Evolutionary conservation across 2,888 invertebrate species (phyloP).

Genomic region (Acanthoscelides obtectus): DNA sequence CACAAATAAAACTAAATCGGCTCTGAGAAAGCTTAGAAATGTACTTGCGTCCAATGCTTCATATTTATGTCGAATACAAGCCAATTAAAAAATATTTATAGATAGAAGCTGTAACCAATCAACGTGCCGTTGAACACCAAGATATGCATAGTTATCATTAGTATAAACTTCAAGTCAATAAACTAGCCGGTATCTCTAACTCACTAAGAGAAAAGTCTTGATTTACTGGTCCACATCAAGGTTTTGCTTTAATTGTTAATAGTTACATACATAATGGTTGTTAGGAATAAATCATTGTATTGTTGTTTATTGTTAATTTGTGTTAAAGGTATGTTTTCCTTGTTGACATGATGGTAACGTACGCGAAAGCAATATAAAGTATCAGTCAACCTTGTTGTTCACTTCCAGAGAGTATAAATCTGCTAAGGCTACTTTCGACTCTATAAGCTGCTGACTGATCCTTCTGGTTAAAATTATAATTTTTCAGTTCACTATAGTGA

Average conservation of each 20-base stretch:
- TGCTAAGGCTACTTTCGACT: background rate
- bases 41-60: background rate
- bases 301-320: background rate
- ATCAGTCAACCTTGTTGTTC: background rate
- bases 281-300: background rate
- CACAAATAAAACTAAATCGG: background rate
- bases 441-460: too few relatives aligned
- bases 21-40: background rate
- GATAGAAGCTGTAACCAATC: background rate
- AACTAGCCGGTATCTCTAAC: background rate
- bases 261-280: background rate
- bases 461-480: too few relatives aligned
- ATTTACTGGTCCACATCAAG: background rate
- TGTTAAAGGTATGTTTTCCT: background rate
- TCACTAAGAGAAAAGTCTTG: background rate
- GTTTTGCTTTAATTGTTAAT: background rate
- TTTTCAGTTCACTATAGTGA: too few relatives aligned
- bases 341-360: background rate
- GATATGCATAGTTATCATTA: background rate
- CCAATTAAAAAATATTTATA: background rate
- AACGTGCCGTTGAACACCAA: background rate
- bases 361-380: background rate
- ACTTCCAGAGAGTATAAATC: background rate
- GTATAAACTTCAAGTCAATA: background rate
- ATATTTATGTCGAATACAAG: background rate